Evolutionary conservation across 2,113 vertebrate species (phyloP).

Genomic region (Erythrocercus mccallii): DNA sequence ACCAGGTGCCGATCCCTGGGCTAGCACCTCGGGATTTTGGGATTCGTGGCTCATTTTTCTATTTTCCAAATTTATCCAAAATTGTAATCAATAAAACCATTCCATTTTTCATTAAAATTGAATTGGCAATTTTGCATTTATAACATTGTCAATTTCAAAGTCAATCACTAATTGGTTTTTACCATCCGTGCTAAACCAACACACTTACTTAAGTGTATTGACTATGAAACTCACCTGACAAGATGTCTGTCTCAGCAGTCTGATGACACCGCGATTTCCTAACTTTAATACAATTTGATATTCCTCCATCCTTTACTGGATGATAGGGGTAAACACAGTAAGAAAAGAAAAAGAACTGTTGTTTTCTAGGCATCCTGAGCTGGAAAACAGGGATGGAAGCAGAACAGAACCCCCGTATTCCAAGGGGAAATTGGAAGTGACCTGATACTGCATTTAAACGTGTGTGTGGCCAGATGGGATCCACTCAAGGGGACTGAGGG

Average conservation of each 20-base stretch:
- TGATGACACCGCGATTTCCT: rapidly evolving
- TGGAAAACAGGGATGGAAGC: background rate
- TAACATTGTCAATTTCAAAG: no score
- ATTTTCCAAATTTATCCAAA: no score
- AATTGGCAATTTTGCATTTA: no score
- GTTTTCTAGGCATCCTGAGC: background rate
- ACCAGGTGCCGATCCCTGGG: no score
- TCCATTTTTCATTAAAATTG: no score
- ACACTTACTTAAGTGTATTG: background rate
- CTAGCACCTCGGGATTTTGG: no score
- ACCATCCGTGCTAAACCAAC: no score
- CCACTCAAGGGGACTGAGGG: background rate
- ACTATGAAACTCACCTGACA: background rate
- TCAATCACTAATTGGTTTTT: no score
- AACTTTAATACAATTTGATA: background rate
- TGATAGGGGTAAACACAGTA: background rate
- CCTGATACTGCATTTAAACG: rapidly evolving
- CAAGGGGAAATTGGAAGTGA: background rate
- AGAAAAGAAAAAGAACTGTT: background rate
- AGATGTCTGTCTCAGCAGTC: background rate
- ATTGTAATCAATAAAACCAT: no score
- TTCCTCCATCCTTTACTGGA: background rate
- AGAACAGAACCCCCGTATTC: background rate
- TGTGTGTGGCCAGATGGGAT: background rate
- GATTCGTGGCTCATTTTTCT: no score